Base-by-base conservation (phyloP, 2,113 vertebrate species). In the Nyctibius bracteatus region DNA sequence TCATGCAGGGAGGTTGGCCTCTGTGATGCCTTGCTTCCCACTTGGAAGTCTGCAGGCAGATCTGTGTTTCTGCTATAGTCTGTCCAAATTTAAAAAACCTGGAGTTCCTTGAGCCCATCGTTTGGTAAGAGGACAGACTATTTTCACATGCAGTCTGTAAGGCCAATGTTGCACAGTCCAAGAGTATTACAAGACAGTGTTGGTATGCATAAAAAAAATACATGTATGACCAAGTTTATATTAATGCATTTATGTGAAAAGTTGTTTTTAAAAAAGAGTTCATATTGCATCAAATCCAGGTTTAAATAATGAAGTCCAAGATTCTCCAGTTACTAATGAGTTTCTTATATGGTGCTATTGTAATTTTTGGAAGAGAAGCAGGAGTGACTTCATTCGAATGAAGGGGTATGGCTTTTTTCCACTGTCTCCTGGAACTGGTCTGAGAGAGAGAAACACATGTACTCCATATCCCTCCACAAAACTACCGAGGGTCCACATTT, bases 281-380 rank as follows among this genome's bases (percentile, higher is more conserved):
- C 82, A 41, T 81, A 59, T 52, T 92, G 88, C 85, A 95, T 83
- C 55, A 80, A 86, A 54, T 78, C 90, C 96, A 96, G 88, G 51
- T 90, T 96, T 92, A 88, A 93, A 90, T 93, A 93, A 81, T 16
- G 59, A 86, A 88, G 82, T 93, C 94, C 90, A 97, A 95, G 82
- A 93, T 81, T 96, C 94, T 97, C 75, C 51, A 88, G 86, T 96
- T 96, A 96, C 95, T 96, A 82, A 93, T 96, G 93, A 95, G 67
- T 95, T 96, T 95, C 12, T 23, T 96, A 94, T 83, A 96, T 94
- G 88, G 86, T 90, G 79, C 82, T 95, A 20, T 93, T 95, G 92
- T 94, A 95, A 94, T 94, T 92, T 96, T 96, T 96, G 96, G 94
- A 96, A 96, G 85, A 92, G 80, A 92, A 84, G 77, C 78, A 90